phyloP scores from a whole-genome alignment of 2,797 vertebrate genomes.

The Limosa lapponica region DNA sequence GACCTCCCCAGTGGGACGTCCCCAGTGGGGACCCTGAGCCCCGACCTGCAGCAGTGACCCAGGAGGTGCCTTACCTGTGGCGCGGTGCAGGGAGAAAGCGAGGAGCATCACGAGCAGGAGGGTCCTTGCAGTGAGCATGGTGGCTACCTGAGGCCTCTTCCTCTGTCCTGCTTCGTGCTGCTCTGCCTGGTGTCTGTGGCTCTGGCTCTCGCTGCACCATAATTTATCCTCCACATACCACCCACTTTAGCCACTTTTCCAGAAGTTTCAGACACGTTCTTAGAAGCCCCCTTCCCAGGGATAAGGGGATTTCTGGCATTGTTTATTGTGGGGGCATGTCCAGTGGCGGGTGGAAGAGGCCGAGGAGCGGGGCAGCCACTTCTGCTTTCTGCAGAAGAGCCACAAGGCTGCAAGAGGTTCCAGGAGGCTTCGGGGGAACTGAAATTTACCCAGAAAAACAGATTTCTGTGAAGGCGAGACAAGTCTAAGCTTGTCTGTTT shows the following conservation, averaged over 20 bases:
- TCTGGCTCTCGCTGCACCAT: rapidly evolving
- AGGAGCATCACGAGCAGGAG: not conserved
- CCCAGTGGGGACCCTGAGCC: not conserved
- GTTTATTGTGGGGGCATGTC: not conserved
- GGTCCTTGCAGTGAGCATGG: not conserved
- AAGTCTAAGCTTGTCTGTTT: rapidly evolving
- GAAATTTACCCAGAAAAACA: not conserved
- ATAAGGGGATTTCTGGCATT: not conserved
- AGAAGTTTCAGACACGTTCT: rapidly evolving
- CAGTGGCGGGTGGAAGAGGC: rapidly evolving
- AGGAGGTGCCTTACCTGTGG: not conserved
- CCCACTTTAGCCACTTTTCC: not conserved
- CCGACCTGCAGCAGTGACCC: not conserved
- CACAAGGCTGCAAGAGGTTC: rapidly evolving
- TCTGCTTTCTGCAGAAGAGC: not conserved
- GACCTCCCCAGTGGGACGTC: rapidly evolving
- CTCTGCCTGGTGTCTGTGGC: rapidly evolving
- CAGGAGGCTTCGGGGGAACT: not conserved
- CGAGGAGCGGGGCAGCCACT: rapidly evolving
- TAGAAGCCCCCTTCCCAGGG: not conserved
- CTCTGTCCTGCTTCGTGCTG: rapidly evolving
- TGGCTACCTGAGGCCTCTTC: not conserved
- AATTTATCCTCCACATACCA: not conserved
- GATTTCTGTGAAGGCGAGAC: not conserved
- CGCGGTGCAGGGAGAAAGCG: not conserved